Evolutionary conservation across 2,113 vertebrate species (phyloP), one percentile per base, ranked within the genome.

Genomic region (Aplodontia rufa): DNA sequence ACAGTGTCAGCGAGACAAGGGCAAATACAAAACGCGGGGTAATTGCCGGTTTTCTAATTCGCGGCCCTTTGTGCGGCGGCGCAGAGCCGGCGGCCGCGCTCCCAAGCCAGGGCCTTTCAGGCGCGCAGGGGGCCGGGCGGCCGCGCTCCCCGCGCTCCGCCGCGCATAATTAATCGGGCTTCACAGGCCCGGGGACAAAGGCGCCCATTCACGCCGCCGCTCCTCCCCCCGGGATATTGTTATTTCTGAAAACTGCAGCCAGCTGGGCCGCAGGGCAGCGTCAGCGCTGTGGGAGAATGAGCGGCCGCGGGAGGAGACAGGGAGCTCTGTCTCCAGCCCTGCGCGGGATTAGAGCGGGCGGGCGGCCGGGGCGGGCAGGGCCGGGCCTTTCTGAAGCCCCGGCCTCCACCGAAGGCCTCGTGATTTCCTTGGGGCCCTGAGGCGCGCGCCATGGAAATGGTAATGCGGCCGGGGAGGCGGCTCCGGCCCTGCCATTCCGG

Each of bases 81-180:
- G 96, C 97, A 97, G 97, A 97, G 97, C 98, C 97, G 90, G 97
- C 97, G 98, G 98, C 97, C 94, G 96, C 96, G 93, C 97, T 98
- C 98, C 98, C 98, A 96, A 97, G 97, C 97, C 97, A 97, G 13
- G 96, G 98, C 98, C 97, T 98, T 98, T 98, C 98, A 98, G 97
- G 97, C 97, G 97, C 98, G 97, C 97, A 91, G 98, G 98, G 98
- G 97, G 97, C 98, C 97, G 97, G 98, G 98, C 98, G 98, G 96
- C 98, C 97, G 98, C 97, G 98, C 97, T 98, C 98, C 98, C 98
- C 97, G 98, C 99, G 99, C 98, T 99, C 99, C 98, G 96, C 98
- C 97, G 99, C 99, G 99, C 99, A 99, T 99, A 99, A 99, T 99
- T 99, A 99, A 99, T 99, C 98, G 98, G 98, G 98, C 98, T 99